Evolutionary conservation across 1,140 invertebrate species (phyloP).

Genomic region (Tetramorium alpestre): DNA sequence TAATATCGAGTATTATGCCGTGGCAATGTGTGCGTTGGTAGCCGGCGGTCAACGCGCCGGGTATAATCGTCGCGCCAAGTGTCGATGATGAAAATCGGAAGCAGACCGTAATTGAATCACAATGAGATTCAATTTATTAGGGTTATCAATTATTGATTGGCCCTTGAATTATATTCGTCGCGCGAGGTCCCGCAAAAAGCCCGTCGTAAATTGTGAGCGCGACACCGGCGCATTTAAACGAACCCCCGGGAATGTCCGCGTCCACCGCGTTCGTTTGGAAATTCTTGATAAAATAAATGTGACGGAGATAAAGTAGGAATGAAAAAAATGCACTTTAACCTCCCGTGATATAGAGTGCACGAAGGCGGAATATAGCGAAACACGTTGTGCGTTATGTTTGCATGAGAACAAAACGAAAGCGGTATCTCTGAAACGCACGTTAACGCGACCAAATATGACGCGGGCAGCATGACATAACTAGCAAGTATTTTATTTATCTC

Average conservation of each 20-base stretch:
- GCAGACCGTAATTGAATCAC: constrained; percentile 61
- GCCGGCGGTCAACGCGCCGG: background rate
- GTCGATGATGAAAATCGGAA: constrained; percentile 72
- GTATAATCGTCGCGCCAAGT: constrained; percentile 60
- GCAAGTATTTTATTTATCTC: constrained; percentile 32
- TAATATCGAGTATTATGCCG: constrained; percentile 8
- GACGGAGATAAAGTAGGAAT: constrained; percentile 21
- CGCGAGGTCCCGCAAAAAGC: constrained; percentile 44
- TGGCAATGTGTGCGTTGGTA: background rate
- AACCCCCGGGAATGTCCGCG: background rate
- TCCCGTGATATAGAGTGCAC: background rate
- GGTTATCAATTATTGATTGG: constrained; percentile 53
- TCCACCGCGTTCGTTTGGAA: constrained; percentile 8
- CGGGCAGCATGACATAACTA: constrained; percentile 1
- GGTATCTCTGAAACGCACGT: constrained; percentile 28
- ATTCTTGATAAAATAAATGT: constrained; percentile 59
- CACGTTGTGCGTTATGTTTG: constrained; percentile 10
- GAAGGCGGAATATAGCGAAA: background rate
- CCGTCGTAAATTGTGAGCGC: constrained; percentile 31
- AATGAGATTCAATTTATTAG: constrained; percentile 74
- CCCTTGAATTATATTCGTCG: constrained; percentile 49
- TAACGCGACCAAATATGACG: constrained; percentile 27
- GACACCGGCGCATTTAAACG: constrained; percentile 21
- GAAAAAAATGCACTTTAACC: constrained; percentile 49
- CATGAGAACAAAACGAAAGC: background rate